These are phyloP conservation scores for Delichon dasypus DNA, from an alignment of 2,797 vertebrate species.

Conservation along the genomic window DNA sequence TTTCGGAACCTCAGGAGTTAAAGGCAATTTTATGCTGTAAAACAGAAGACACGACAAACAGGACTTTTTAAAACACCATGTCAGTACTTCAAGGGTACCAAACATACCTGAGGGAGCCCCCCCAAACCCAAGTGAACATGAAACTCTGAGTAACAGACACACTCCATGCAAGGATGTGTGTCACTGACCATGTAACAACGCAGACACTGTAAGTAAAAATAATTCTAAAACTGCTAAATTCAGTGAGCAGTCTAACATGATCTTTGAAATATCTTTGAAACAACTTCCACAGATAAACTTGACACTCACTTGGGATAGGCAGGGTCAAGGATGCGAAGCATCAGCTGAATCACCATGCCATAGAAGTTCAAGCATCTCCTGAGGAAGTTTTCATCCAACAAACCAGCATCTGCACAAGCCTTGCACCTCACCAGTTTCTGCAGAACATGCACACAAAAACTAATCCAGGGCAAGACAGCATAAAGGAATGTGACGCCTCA, in stretches of 20 bases:
- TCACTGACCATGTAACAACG: neutral
- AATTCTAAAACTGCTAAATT: neutral
- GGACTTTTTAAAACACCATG: neutral
- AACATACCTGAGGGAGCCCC: neutral
- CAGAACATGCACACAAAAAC: neutral
- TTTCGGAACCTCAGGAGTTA: constrained; percentile 94
- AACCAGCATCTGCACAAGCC: constrained; percentile 95
- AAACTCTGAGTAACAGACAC: neutral
- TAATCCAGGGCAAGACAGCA: neutral
- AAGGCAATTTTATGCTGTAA: constrained; percentile 87
- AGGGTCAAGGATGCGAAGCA: constrained; percentile 94
- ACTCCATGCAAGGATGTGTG: neutral
- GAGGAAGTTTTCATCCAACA: constrained; percentile 96
- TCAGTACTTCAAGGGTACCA: neutral
- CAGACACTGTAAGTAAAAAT: neutral
- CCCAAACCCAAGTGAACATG: neutral
- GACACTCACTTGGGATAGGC: constrained; percentile 91
- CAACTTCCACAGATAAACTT: neutral
- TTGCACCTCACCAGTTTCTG: constrained; percentile 99
- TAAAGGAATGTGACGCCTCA: neutral
- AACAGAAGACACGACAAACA: constrained; percentile 1
- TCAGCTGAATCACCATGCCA: constrained; percentile 96
- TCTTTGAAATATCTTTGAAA: neutral
- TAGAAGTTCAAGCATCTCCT: constrained; percentile 97
- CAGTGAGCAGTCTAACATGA: neutral